A percentile compares a stretch with the other conserved stretches of the same genome.
Conservation (phyloP, 2,888 invertebrate species). For the Argyra leucocephala region DNA sequence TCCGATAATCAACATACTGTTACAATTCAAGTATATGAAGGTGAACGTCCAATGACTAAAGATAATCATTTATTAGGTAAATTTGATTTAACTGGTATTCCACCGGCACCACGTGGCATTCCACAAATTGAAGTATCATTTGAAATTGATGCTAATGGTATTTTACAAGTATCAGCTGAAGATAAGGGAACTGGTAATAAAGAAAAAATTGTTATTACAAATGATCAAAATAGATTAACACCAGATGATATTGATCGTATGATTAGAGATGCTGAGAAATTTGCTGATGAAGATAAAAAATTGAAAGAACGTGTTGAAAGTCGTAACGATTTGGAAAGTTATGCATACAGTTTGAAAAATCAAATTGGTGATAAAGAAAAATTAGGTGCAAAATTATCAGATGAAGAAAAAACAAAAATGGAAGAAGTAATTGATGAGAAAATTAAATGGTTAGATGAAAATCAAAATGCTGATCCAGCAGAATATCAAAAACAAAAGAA, state of each 20-base stretch:
- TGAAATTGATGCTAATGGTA: conserved; percentile 90
- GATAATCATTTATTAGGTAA: conserved; percentile 98
- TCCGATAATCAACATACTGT: conserved; percentile 99
- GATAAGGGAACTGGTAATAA: conserved; percentile 98
- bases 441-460: conserved; percentile 96
- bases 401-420: conserved; percentile 88
- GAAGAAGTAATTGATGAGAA: conserved; percentile 92
- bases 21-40: conserved; percentile 97
- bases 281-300: conserved; percentile 97
- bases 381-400: conserved; percentile 79
- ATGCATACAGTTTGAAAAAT: conserved; percentile 95
- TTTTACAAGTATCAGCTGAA: conserved; percentile 92
- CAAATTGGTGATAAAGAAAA: conserved; percentile 95
- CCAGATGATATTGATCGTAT: conserved; percentile 98
- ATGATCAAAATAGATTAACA: conserved; percentile 92
- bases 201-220: conserved; percentile 97
- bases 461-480: conserved; percentile 84
- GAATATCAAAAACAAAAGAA: conserved; percentile 93
- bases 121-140: conserved; percentile 93
- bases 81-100: conserved; percentile 95
- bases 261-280: conserved; percentile 98
- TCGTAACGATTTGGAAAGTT: conserved; percentile 92
- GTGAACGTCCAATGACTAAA: conserved; percentile 99
- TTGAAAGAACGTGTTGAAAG: conserved; percentile 91
- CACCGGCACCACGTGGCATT: conserved; percentile 86